These are phyloP conservation scores for Anthonomus grandis DNA, from an alignment of 1,140 invertebrate genomes.

Conservation along the genomic window DNA sequence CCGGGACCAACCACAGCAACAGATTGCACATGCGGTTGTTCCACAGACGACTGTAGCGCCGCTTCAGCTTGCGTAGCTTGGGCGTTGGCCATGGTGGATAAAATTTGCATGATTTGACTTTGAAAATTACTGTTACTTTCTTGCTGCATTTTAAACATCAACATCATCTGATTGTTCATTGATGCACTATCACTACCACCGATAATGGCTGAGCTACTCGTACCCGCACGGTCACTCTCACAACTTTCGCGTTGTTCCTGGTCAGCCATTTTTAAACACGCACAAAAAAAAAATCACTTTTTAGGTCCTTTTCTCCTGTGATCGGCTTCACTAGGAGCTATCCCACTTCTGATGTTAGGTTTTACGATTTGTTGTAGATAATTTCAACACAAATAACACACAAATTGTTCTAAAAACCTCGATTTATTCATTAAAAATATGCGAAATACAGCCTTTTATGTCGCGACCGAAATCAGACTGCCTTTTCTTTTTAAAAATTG, in stretches of 20 bases:
- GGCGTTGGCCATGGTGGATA: conserved; percentile 7
- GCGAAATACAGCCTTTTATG: too few relatives aligned
- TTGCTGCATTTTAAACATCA: not conserved
- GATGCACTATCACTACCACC: not conserved
- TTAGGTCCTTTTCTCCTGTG: conserved; percentile 3
- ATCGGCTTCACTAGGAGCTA: not conserved
- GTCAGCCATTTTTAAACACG: conserved; percentile 3
- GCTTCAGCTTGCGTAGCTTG: conserved; percentile 1
- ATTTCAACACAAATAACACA: not conserved
- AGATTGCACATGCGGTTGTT: not conserved
- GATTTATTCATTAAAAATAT: too few relatives aligned
- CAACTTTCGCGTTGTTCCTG: not conserved
- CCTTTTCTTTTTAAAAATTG: too few relatives aligned
- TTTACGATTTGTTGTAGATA: not conserved
- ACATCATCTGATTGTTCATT: not conserved
- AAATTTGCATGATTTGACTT: not conserved
- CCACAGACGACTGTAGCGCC: too few relatives aligned
- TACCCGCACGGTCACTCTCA: too few relatives aligned
- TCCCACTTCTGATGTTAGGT: not conserved
- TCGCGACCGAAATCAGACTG: too few relatives aligned
- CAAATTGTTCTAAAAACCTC: too few relatives aligned
- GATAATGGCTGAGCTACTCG: not conserved
- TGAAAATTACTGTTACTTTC: conserved; percentile 4
- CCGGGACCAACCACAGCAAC: not conserved
- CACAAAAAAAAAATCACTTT: not conserved